Evolutionary conservation across 2,888 invertebrate species (phyloP), one percentile per base, ranked within the genome.

Genomic region (Eugnorisma glareosa): DNA sequence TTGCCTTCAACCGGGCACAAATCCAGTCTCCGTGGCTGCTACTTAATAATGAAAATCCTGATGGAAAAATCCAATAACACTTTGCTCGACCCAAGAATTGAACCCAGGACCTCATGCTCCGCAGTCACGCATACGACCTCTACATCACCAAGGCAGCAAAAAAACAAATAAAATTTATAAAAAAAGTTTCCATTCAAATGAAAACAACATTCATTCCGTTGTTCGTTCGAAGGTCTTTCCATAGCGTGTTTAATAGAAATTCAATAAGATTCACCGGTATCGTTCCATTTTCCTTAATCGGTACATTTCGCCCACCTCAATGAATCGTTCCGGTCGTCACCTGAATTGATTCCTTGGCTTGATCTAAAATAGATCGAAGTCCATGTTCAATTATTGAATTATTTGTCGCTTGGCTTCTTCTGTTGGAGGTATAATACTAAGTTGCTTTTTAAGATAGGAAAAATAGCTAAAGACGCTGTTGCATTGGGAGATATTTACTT

Each of bases 161-260:
- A 24, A 54, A 45, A 2, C 1, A 61, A 35, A 40, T 24, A 24
- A 15, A 57, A 8, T 45, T 24, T 45, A 15, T 24, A 2, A 1
- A 15, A 2, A 66, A 61, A n/a, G 3, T 63, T 43, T 54, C 35
- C 13, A 67, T 24, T n/a, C 18, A 37, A 73, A 64, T 31, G 70
- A 82, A 71, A 83, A 63, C 63, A 74, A 67, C 6, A 64, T 78
- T 73, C 15, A 48, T 67, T 75, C 21, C 28, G 1, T 13, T 51
- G 71, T 66, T 79, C 57, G 73, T 35, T 48, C 57, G 57, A 83
- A 84, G 76, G 73, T 71, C 66, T 67, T 69, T 71, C 59, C 69
- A 81, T 84, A 66, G 82, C 83, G 77, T 87, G 87, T 83, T 85
- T 87, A 83, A 87, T 88, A 83, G 75, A 75, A 87, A 86, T 89